Evolutionary conservation across 1,140 invertebrate genomes (phyloP), one percentile per base, ranked within the genome.

Genomic region (Drosophila orena): DNA sequence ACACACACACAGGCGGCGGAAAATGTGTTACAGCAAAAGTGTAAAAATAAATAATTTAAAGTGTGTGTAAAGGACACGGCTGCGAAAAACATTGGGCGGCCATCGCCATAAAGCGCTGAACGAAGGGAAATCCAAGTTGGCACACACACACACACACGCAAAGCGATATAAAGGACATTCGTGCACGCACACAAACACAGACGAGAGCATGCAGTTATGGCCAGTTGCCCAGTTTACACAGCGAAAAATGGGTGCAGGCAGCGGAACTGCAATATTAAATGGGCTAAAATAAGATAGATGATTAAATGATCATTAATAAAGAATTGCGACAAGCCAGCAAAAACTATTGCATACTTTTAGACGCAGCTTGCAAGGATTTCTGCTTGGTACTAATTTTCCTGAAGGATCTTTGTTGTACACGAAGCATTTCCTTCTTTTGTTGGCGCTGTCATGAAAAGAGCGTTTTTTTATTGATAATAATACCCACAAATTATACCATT

Each of bases 41-140:
- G 83, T 88, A 88, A 88, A 88, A 88, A 88, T 88, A 88, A 88
- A 88, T 88, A 88, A 88, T 88, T 88, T 88, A 88, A 88, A 88
- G 84, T 88, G 83, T 89, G 83, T 89, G 84, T 88, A 88, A 71
- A 88, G 83, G 84, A 88, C 83, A 88, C 76, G 79, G 54, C 84
- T 81, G 84, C 83, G 77, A 86, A 72, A 59, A 77, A 57, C 79
- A 69, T 81, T 61, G 62, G 72, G 71, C 59, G 43, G 68, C 73
- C 81, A 70, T 70, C 35, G 70, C 81, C 79, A 78, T 86, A 88
- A 88, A 86, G 83, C 71, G 65, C 70, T 76, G 68, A 34, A 27
- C 49, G 71, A 73, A 80, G 79, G 72, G 37, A 68, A 85, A 78
- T 80, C 71, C 68, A 84, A 85, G 76, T 69, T 69, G 60, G 65